These are phyloP conservation scores for Benitochromis conjunctus DNA, from an alignment of 2,113 vertebrate genomes.

Conservation along the genomic window DNA sequence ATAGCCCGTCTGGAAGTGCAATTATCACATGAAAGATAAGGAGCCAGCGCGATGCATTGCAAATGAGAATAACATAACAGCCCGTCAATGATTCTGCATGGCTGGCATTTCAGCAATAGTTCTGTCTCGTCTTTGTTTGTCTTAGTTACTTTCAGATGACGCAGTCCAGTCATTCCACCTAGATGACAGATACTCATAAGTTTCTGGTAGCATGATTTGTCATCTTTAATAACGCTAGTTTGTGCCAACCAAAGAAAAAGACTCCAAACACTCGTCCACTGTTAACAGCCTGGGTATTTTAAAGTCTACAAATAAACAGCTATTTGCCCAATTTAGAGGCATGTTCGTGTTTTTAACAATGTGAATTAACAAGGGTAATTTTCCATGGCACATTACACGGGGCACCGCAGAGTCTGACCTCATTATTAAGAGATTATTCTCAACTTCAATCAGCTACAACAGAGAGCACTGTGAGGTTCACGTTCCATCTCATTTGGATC, in stretches of 20 bases:
- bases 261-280: neutral
- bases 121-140: neutral
- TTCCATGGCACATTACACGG: conserved; percentile 8
- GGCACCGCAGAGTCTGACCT: neutral
- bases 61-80: conserved; percentile 1
- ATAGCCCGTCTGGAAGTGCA: conserved; percentile 35
- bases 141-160: neutral
- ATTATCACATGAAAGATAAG: conserved; percentile 49
- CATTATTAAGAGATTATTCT: neutral
- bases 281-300: neutral
- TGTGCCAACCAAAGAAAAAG: neutral
- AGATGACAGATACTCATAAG: neutral
- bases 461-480: neutral
- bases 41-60: neutral
- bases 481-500: conserved; percentile 24
- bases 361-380: conserved; percentile 3
- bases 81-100: neutral
- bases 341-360: neutral
- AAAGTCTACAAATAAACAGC: neutral
- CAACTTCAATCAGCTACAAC: neutral
- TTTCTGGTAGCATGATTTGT: neutral
- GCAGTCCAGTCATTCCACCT: neutral
- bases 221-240: neutral
- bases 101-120: neutral
- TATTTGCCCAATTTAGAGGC: neutral